These are phyloP conservation scores for Daboia siamensis DNA, from an alignment of 2,113 vertebrate genomes.

Conservation along the genomic window DNA sequence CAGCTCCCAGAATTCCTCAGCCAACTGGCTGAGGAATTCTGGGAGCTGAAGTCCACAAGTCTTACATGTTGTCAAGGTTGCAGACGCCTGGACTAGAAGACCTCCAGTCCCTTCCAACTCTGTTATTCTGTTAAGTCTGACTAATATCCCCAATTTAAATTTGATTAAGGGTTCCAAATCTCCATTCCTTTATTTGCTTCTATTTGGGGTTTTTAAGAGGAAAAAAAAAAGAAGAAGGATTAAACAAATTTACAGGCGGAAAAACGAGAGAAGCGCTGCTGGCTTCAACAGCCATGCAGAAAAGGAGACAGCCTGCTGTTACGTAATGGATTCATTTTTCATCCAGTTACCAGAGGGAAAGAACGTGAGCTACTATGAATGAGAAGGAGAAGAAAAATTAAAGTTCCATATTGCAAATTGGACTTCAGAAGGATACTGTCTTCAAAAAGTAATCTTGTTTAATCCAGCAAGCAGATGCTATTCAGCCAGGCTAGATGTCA, in stretches of 20 bases:
- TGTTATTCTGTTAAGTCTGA: background rate
- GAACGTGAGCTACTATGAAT: background rate
- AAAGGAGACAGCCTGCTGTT: background rate
- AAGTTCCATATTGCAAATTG: background rate
- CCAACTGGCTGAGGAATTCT: too few species aligned
- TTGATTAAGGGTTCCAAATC: background rate
- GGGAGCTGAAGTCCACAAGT: too few species aligned
- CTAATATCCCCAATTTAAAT: background rate
- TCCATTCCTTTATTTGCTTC: background rate
- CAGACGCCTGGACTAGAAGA: too few species aligned
- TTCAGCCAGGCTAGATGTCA: slow-evolving; percentile 34
- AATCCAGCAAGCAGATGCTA: slow-evolving; percentile 11
- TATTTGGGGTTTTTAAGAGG: background rate
- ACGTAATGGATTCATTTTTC: background rate
- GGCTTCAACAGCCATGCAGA: background rate
- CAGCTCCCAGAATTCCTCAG: too few species aligned
- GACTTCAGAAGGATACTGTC: background rate
- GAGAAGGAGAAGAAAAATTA: background rate
- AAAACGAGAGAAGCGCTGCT: background rate
- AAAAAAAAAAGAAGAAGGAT: background rate
- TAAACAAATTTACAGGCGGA: background rate
- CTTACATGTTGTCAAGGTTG: too few species aligned
- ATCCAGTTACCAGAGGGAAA: background rate
- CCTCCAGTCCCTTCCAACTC: background rate
- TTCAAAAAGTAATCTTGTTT: background rate